Conservation (phyloP, 2,797 vertebrate species). For the Pelochelys cantorii region DNA sequence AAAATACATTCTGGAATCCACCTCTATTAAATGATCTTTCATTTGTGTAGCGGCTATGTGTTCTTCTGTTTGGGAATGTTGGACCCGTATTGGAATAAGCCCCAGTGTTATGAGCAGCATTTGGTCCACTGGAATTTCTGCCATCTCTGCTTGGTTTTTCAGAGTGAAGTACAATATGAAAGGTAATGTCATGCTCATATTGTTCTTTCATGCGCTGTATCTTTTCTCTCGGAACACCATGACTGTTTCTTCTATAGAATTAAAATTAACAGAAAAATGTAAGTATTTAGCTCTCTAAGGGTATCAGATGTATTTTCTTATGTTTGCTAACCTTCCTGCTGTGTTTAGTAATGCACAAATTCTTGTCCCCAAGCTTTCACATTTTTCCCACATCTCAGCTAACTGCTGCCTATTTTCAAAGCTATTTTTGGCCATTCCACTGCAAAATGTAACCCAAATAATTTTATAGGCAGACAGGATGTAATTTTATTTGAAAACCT, state of each 20-base stretch:
- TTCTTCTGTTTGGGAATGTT: conserved; percentile 44
- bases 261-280: conserved; percentile 45
- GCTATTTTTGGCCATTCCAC: background rate
- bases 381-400: background rate
- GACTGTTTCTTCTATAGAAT: conserved; percentile 79
- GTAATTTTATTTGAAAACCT: background rate
- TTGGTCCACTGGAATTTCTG: conserved; percentile 37
- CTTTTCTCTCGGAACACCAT: conserved; percentile 79
- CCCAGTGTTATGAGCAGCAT: background rate
- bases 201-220: conserved; percentile 84
- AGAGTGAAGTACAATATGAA: conserved; percentile 80
- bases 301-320: background rate
- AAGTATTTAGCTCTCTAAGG: conserved; percentile 14
- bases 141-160: conserved; percentile 72
- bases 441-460: fast-evolving
- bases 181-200: conserved; percentile 82
- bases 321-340: background rate
- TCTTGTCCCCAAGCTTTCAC: background rate
- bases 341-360: fast-evolving
- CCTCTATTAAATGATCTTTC: conserved; percentile 8
- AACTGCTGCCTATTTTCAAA: background rate
- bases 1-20: conserved; percentile 46
- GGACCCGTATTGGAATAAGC: background rate
- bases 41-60: fast-evolving
- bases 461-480: background rate